Evolutionary conservation across 2,888 invertebrate species (phyloP), one percentile per base, ranked within the genome.

Genomic region (Drosophila mettleri): DNA sequence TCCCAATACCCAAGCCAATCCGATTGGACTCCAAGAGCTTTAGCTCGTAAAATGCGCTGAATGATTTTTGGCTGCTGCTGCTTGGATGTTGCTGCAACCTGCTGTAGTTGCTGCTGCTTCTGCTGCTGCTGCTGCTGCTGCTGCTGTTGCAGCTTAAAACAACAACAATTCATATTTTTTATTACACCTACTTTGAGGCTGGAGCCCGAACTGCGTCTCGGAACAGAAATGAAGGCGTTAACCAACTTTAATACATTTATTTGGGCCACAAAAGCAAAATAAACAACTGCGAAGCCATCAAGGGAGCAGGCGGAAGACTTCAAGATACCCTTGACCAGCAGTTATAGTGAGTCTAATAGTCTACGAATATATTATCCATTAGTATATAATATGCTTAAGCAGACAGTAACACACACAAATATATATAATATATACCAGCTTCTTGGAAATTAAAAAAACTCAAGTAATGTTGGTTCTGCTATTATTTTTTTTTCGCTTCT

Each of bases 241-340:
- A 88, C 89, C 89, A 80, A 88, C 80, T 87, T 90, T 89, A 87
- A 89, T 89, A 86, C 87, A 89, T 90, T 89, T 89, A 89, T 89
- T 88, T 89, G 87, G 86, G 81, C 84, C 83, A 88, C 83, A 80
- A 86, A 72, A 66, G 18, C 59, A 72, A 68, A 60, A 54, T 53
- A 63, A 64, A 61, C 62, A 64, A 49, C 54, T 14, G 9, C 52
- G 27, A 36, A 22, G 18, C 10, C 24, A 2, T 0, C 0, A 3
- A 8, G 3, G 7, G 22, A 3, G 14, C 18, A 14, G 2, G 10
- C 22, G 16, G 16, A 29, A 16, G 22, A n/a, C 53, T 3, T 1
- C 6, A 3, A 29, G 9, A 53, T 65, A 53, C 54, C 62, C 62
- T 38, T 10, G 5, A 18, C 20, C 14, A 18, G 38, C 5, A 12